Evolutionary conservation across 2,888 invertebrate genomes (phyloP).

Genomic region (Cantharis rufa): DNA sequence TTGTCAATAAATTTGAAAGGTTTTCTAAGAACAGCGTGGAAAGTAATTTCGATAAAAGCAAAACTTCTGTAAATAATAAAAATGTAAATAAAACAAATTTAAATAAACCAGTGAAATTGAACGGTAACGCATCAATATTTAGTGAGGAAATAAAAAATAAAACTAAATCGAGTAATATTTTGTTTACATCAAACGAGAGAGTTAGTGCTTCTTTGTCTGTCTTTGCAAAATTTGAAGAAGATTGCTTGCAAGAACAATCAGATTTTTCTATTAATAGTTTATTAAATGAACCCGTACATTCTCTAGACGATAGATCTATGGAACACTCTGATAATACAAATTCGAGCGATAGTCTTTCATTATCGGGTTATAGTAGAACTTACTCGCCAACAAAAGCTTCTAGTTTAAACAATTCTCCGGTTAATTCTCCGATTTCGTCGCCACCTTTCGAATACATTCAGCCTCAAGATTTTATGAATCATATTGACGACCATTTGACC

Average conservation of each 20-base stretch:
- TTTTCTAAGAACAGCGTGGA: not conserved
- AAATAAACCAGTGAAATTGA: not conserved
- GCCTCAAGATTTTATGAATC: conserved; percentile 10
- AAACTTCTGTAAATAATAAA: not conserved
- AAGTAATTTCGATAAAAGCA: not conserved
- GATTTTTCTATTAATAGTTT: conserved; percentile 5
- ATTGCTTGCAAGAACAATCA: conserved; percentile 3
- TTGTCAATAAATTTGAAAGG: not conserved
- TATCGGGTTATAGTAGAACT: not conserved
- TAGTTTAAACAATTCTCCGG: not conserved
- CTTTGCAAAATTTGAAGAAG: conserved; percentile 9
- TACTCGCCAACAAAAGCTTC: not conserved
- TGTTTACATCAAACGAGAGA: conserved; percentile 9
- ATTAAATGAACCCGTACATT: conserved; percentile 6
- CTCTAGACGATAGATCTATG: not conserved
- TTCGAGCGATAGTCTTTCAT: conserved; percentile 10
- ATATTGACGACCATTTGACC: not conserved
- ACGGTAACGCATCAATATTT: not conserved
- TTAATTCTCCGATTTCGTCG: not conserved
- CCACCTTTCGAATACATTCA: conserved; percentile 16
- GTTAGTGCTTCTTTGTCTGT: conserved; percentile 7
- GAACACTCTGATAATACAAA: conserved; percentile 2
- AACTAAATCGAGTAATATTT: conserved; percentile 5
- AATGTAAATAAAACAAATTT: not conserved
- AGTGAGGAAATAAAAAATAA: not conserved